A percentile compares a stretch with the other conserved stretches of the same genome.
phyloP scores from a whole-genome alignment of 2,797 vertebrate species.

The Dryobates pubescens region DNA sequence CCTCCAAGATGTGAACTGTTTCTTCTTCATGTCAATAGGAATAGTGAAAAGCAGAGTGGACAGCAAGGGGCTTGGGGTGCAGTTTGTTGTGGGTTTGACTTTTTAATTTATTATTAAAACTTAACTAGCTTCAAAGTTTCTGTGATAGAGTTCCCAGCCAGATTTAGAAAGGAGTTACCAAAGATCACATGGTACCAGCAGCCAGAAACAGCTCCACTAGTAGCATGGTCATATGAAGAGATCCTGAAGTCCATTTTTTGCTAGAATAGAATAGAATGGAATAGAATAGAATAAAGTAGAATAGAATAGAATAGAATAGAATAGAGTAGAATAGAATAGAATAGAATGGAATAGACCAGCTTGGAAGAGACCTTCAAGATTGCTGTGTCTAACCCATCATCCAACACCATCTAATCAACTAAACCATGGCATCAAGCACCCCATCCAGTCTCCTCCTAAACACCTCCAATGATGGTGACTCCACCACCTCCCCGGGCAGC shows the following conservation, averaged over 20 bases:
- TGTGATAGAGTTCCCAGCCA: not conserved
- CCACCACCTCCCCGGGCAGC: too few relatives aligned
- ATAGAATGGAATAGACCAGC: too few relatives aligned
- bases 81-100: not conserved
- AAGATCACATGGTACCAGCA: not conserved
- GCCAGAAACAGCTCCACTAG: not conserved
- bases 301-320: too few relatives aligned
- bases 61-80: not conserved
- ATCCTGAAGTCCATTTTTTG: not conserved
- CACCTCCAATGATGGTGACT: too few relatives aligned
- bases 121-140: not conserved
- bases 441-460: too few relatives aligned
- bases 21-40: not conserved
- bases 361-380: too few relatives aligned
- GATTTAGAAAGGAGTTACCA: not conserved
- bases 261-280: too few relatives aligned
- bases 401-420: too few relatives aligned
- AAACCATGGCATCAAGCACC: too few relatives aligned
- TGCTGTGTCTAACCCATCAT: too few relatives aligned
- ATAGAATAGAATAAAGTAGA: too few relatives aligned
- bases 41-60: not conserved
- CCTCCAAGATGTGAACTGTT: not conserved
- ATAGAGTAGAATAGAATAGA: too few relatives aligned
- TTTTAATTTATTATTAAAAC: not conserved
- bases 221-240: not conserved